Evolutionary conservation across 2,113 vertebrate genomes (phyloP).

Genomic region (Blennius ocellaris): DNA sequence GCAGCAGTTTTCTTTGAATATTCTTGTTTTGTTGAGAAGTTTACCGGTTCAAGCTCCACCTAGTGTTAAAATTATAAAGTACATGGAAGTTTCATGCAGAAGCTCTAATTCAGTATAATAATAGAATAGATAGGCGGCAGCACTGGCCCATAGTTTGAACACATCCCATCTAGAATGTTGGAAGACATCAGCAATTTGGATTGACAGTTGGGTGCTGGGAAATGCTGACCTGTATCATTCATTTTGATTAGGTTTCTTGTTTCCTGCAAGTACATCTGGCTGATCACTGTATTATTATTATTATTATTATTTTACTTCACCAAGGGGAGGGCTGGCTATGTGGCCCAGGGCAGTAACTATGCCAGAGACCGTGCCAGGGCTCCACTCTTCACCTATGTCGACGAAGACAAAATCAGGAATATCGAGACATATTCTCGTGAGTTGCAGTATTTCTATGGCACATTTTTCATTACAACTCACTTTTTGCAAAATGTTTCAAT

Average conservation of each 20-base stretch:
- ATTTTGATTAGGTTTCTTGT: not conserved
- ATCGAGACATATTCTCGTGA: slow-evolving; percentile 85
- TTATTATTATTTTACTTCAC: slow-evolving; percentile 9
- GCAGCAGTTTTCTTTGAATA: no score
- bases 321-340: slow-evolving; percentile 83
- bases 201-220: no score
- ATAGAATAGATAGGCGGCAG: no score
- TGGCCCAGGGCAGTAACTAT: slow-evolving; percentile 75
- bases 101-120: no score
- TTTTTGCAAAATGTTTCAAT: not conserved
- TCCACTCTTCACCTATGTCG: slow-evolving; percentile 82
- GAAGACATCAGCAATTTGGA: no score
- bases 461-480: not conserved
- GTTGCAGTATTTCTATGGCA: slow-evolving; percentile 10
- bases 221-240: no score
- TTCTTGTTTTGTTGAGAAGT: no score
- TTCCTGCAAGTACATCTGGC: not conserved
- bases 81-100: no score
- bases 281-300: not conserved
- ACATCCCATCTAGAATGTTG: no score
- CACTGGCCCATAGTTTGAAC: no score
- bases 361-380: slow-evolving; percentile 80
- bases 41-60: no score
- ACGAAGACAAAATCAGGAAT: slow-evolving; percentile 81
- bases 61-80: no score